phyloP scores from a whole-genome alignment of 1,140 invertebrate species.

The Drosophila rufa region DNA sequence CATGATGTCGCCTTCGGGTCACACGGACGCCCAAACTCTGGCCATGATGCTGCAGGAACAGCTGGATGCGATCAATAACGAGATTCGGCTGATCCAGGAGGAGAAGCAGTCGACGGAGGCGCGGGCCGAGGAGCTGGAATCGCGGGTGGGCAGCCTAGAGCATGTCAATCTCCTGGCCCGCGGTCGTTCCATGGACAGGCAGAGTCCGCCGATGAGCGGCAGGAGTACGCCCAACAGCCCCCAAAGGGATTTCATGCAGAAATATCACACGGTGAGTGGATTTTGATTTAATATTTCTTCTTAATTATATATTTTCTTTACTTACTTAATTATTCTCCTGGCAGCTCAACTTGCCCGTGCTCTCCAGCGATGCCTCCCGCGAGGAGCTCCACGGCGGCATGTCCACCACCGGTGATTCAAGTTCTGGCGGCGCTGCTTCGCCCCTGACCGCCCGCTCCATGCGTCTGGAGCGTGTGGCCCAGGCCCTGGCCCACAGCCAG shows the following conservation, averaged over 20 bases:
- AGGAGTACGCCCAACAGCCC: slow-evolving; percentile 86
- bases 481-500: slow-evolving; percentile 94
- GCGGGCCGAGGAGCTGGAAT: slow-evolving; percentile 98
- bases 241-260: slow-evolving; percentile 85
- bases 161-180: slow-evolving; percentile 95
- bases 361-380: slow-evolving; percentile 87
- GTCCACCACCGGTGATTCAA: slow-evolving; percentile 88
- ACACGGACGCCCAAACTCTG: slow-evolving; percentile 98
- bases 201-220: slow-evolving; percentile 92
- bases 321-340: too few species aligned
- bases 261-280: slow-evolving; percentile 86
- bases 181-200: slow-evolving; percentile 90
- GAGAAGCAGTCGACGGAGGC: slow-evolving; percentile 99
- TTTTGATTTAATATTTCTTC: too few species aligned
- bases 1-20: slow-evolving; percentile 90
- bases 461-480: slow-evolving; percentile 93
- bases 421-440: slow-evolving; percentile 90
- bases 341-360: slow-evolving; percentile 89
- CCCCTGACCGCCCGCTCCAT: slow-evolving; percentile 95
- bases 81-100: slow-evolving; percentile 98
- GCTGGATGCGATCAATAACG: slow-evolving; percentile 99
- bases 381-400: slow-evolving; percentile 89
- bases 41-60: slow-evolving; percentile 99
- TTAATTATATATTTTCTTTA: too few species aligned
- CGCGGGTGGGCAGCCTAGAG: slow-evolving; percentile 97